Evolutionary conservation across 2,113 vertebrate genomes (phyloP).

Genomic region (Oceanites oceanicus): DNA sequence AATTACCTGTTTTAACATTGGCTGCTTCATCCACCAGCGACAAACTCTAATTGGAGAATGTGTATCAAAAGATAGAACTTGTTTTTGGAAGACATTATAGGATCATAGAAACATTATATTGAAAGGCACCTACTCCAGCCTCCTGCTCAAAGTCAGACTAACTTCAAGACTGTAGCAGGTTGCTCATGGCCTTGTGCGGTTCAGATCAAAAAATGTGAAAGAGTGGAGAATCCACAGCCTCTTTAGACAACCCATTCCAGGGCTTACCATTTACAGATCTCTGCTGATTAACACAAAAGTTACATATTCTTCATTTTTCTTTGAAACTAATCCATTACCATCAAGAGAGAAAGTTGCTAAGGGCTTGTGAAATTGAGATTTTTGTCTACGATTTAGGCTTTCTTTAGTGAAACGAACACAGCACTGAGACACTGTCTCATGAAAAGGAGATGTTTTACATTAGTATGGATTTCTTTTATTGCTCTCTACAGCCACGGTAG

Average conservation of each 20-base stretch:
- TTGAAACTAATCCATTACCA: background rate
- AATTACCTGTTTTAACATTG: background rate
- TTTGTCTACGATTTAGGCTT: background rate
- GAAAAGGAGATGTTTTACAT: background rate
- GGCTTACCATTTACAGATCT: background rate
- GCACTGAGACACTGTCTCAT: background rate
- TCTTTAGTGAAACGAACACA: background rate
- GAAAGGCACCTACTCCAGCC: background rate
- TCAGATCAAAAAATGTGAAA: background rate
- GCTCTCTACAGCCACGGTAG: background rate
- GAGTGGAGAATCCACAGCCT: background rate
- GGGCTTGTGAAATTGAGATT: background rate
- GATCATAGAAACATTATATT: background rate
- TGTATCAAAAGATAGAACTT: background rate
- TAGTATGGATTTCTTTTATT: background rate
- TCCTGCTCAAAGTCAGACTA: background rate
- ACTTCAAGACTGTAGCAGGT: background rate
- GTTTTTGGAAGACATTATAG: background rate
- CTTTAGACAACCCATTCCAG: background rate
- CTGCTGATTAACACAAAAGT: background rate
- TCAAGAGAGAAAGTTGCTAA: background rate
- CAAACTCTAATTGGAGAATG: background rate
- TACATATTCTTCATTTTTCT: background rate
- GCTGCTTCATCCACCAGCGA: background rate
- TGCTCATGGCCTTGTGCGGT: background rate